phyloP scores from a whole-genome alignment of 2,888 invertebrate genomes.

The Ormyrus rosae region DNA sequence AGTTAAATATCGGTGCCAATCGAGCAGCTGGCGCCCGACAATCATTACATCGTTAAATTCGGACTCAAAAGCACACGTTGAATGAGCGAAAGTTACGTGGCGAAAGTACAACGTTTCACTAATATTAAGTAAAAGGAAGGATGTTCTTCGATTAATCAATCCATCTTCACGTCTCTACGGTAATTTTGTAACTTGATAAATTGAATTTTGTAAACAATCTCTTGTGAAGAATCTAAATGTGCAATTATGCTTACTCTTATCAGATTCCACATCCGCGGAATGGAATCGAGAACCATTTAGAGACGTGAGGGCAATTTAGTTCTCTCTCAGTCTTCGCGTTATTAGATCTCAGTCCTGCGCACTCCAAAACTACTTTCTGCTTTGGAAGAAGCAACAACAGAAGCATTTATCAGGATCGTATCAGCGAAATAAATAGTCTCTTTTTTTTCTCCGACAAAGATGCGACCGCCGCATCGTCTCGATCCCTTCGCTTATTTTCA shows the following conservation, averaged over 20 bases:
- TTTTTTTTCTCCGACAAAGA: conserved; percentile 8
- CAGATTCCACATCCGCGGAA: conserved; percentile 47
- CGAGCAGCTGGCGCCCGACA: too few relatives aligned
- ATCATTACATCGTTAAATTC: too few relatives aligned
- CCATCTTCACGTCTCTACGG: too few relatives aligned
- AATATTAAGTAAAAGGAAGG: too few relatives aligned
- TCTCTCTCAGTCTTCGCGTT: conserved; percentile 9
- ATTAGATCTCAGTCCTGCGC: conserved; percentile 32
- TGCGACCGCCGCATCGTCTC: not conserved
- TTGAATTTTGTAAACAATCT: conserved; percentile 54
- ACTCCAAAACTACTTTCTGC: not conserved
- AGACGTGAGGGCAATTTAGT: conserved; percentile 20
- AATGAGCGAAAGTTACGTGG: too few relatives aligned
- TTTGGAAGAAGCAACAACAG: conserved; percentile 56
- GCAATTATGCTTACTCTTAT: conserved; percentile 51
- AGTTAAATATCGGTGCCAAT: too few relatives aligned
- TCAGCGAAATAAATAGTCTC: conserved; percentile 65
- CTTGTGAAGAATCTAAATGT: conserved; percentile 14
- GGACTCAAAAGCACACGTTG: too few relatives aligned
- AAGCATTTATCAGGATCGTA: conserved; percentile 68
- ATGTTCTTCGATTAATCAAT: too few relatives aligned
- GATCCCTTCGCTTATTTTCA: conserved; percentile 4
- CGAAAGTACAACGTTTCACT: too few relatives aligned
- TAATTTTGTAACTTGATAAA: not conserved
- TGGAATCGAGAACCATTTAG: conserved; percentile 46